Evolutionary conservation across 1,140 invertebrate genomes (phyloP).

Genomic region (Neodiprion pinetum): DNA sequence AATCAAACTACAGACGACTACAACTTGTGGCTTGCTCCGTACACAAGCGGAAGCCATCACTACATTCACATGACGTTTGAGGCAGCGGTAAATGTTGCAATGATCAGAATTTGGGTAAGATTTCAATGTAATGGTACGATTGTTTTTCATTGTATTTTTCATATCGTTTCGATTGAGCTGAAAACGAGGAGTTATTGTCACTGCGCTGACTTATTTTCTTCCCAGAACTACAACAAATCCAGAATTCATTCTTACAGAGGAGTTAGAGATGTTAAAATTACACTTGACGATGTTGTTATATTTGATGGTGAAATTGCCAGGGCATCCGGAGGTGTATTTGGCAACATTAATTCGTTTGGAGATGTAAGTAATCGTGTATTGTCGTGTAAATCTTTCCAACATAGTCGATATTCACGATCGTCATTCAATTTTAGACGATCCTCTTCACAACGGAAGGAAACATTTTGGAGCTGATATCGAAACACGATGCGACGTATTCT

Average conservation of each 20-base stretch:
- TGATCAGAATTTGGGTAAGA: constrained; percentile 81
- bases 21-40: constrained; percentile 78
- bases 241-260: constrained; percentile 82
- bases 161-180: no score
- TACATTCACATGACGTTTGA: constrained; percentile 68
- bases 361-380: constrained; percentile 69
- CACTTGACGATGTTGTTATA: constrained; percentile 71
- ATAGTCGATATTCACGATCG: constrained; percentile 39
- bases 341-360: constrained; percentile 75
- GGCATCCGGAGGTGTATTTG: constrained; percentile 75
- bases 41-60: constrained; percentile 65
- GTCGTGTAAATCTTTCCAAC: constrained; percentile 22
- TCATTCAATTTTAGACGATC: constrained; percentile 70
- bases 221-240: constrained; percentile 88
- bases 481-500: constrained; percentile 74
- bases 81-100: constrained; percentile 66
- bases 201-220: constrained; percentile 29
- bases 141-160: neutral
- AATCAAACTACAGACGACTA: constrained; percentile 78
- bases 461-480: constrained; percentile 76
- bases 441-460: constrained; percentile 79
- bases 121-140: constrained; percentile 26
- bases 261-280: constrained; percentile 74
- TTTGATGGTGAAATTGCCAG: constrained; percentile 83
- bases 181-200: no score